Percentiles rank a stretch among this genome's conserved stretches.
Evolutionary conservation across 1,140 invertebrate species (phyloP).

Genomic region (Macrostomum lignano): DNA sequence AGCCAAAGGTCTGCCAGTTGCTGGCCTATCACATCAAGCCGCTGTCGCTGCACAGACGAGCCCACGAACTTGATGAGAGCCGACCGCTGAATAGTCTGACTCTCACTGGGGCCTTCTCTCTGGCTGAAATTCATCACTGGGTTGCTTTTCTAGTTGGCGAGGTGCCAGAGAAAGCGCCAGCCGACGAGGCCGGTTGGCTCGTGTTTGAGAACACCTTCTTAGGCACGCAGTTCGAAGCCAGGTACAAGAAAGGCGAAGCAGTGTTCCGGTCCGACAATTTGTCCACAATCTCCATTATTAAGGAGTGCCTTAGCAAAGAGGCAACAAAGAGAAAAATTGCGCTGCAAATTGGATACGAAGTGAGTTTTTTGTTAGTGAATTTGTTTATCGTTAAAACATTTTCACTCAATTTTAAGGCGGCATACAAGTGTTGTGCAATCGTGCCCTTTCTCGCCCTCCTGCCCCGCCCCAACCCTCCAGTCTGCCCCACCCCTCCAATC

Average conservation of each 20-base stretch:
- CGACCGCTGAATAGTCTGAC: conserved; percentile 42
- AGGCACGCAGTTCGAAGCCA: conserved; percentile 38
- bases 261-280: conserved; percentile 53
- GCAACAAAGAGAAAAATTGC: too few relatives aligned
- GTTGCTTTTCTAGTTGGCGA: conserved; percentile 44
- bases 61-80: conserved; percentile 34
- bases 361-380: too few relatives aligned
- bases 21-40: conserved; percentile 41
- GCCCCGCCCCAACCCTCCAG: too few relatives aligned
- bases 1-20: conserved; percentile 43
- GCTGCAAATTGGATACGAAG: too few relatives aligned
- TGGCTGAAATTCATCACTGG: conserved; percentile 61
- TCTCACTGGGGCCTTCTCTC: conserved; percentile 44
- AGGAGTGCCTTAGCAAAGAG: conserved; percentile 51
- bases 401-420: too few relatives aligned
- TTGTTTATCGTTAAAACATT: too few relatives aligned
- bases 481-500: too few relatives aligned
- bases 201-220: conserved; percentile 41
- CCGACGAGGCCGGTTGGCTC: conserved; percentile 33
- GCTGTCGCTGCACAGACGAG: conserved; percentile 41
- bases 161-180: conserved; percentile 42
- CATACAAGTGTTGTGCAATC: too few relatives aligned
- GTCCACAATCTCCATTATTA: conserved; percentile 51
- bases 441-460: too few relatives aligned
- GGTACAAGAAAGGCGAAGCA: conserved; percentile 45